Conservation (phyloP, 1,140 invertebrate genomes). For the Trichonephila clavipes region DNA sequence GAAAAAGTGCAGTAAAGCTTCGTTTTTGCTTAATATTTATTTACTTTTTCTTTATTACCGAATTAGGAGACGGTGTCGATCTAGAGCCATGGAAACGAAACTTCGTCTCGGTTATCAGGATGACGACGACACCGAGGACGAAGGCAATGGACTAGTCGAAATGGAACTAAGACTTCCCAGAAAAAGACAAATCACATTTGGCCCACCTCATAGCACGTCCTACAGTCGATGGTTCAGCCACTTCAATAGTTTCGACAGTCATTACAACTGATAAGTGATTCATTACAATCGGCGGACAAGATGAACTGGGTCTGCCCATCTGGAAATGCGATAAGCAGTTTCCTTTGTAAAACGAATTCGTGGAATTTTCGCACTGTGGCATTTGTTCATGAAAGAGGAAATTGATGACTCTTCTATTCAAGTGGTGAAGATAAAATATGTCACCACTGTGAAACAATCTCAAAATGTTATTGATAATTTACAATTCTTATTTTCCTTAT, state of each 20-base stretch:
- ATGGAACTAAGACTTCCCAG: conserved; percentile 56
- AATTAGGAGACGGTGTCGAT: conserved; percentile 53
- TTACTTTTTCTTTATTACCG: neutral
- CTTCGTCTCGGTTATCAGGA: conserved; percentile 62
- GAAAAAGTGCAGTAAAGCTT: neutral
- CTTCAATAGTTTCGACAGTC: conserved; percentile 55
- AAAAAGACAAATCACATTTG: conserved; percentile 67
- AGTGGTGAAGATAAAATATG: neutral
- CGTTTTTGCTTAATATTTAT: neutral
- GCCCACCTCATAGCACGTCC: conserved; percentile 59
- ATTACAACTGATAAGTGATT: neutral
- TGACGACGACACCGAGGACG: conserved; percentile 51
- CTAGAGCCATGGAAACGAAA: conserved; percentile 58
- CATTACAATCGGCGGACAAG: neutral
- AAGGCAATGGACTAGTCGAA: conserved; percentile 54
- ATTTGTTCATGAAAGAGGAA: neutral
- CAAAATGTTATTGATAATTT: too few species aligned
- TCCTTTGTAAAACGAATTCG: neutral
- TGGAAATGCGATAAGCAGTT: neutral
- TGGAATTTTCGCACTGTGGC: neutral
- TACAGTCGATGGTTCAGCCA: conserved; percentile 73
- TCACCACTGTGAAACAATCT: too few species aligned
- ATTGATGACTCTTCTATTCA: neutral
- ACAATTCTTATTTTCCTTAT: too few species aligned
- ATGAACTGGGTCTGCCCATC: neutral